A percentile compares a stretch with the other conserved stretches of the same genome.
Evolutionary conservation across 92 coral and sea anemone genomes (phyloP).

Genomic region (Parazoanthus darwini): DNA sequence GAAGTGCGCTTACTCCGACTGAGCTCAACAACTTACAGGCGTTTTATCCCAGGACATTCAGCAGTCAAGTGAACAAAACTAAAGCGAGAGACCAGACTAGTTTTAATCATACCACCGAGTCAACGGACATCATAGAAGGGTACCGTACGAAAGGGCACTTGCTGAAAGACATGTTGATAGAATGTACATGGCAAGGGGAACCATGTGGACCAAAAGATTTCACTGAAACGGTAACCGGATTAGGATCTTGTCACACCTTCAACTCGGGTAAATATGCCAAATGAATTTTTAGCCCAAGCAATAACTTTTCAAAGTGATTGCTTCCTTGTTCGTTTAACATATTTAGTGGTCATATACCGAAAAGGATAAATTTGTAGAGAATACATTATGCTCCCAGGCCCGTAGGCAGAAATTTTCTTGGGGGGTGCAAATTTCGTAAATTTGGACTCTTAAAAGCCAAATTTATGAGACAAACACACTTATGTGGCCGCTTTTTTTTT

Average conservation of each 20-base stretch:
- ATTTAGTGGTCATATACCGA: too few relatives aligned
- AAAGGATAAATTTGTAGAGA: too few relatives aligned
- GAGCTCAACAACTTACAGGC: not conserved
- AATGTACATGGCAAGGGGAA: constrained; percentile 37
- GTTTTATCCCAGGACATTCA: not conserved
- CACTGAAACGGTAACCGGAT: constrained; percentile 13
- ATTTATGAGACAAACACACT: too few relatives aligned
- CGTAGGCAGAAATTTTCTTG: too few relatives aligned
- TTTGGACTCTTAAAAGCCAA: too few relatives aligned
- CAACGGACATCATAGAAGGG: not conserved
- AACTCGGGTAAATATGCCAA: constrained; percentile 34
- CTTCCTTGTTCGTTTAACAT: too few relatives aligned
- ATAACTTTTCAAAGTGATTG: too few relatives aligned
- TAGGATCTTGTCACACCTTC: constrained; percentile 46
- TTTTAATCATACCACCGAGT: not conserved
- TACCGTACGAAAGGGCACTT: constrained; percentile 19
- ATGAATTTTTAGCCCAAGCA: too few relatives aligned
- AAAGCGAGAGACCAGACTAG: not conserved
- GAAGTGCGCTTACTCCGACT: not conserved
- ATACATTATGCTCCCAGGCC: too few relatives aligned
- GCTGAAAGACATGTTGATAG: constrained; percentile 23
- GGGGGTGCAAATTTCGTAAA: too few relatives aligned
- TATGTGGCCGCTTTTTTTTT: too few relatives aligned
- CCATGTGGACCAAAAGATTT: constrained; percentile 34
- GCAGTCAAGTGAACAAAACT: not conserved